A percentile compares a stretch with the other conserved stretches of the same genome.
Conservation (phyloP, 2,113 vertebrate genomes). For the Rhagologus leucostigma region DNA sequence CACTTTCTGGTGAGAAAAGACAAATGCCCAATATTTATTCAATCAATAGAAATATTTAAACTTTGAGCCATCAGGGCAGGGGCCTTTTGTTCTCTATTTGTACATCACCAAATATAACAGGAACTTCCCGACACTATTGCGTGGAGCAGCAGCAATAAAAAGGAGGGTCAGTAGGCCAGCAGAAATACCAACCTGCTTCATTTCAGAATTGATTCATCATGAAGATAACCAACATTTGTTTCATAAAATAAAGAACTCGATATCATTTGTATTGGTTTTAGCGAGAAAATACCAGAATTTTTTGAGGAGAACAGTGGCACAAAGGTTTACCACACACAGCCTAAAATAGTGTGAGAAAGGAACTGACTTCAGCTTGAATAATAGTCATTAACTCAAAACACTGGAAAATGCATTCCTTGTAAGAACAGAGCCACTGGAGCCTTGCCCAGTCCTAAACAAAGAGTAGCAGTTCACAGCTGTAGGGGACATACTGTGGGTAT, state of each 20-base stretch:
- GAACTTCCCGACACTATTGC: not conserved
- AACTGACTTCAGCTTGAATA: constrained; percentile 64
- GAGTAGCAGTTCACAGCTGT: constrained; percentile 44
- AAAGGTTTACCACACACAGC: constrained; percentile 57
- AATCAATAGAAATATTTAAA: not conserved
- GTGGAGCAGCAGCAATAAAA: not conserved
- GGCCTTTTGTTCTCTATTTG: not conserved
- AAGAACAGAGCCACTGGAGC: constrained; percentile 50
- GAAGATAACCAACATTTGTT: not conserved
- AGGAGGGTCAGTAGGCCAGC: not conserved
- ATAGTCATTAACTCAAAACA: constrained; percentile 66
- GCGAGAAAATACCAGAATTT: constrained; percentile 6
- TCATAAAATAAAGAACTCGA: not conserved
- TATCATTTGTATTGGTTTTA: not conserved
- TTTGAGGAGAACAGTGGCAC: constrained; percentile 24
- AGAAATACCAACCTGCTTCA: not conserved
- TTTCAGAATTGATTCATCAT: not conserved
- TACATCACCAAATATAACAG: not conserved
- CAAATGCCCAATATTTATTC: not conserved
- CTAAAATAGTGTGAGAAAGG: constrained; percentile 65
- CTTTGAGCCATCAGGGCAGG: not conserved
- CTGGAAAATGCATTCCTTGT: constrained; percentile 63
- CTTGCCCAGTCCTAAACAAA: constrained; percentile 53
- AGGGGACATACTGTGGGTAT: not conserved
- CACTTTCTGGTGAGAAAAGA: not conserved